Evolutionary conservation across 2,888 invertebrate genomes (phyloP).

Genomic region (Pseudococcus jackbeardsleyi): DNA sequence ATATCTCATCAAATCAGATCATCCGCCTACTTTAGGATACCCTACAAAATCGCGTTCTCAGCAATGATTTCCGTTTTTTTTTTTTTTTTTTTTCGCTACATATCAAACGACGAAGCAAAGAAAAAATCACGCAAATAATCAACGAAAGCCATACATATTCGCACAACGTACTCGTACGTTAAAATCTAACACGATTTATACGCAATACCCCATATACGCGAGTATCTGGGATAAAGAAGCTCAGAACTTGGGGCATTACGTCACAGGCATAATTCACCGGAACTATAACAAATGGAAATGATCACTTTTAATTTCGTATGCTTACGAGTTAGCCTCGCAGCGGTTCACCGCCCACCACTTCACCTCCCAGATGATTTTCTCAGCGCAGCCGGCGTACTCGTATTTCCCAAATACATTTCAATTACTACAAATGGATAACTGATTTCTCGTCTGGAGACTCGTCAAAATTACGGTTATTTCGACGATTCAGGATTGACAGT

Average conservation of each 20-base stretch:
- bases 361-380: not conserved
- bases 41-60: not conserved
- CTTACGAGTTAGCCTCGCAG: constrained; percentile 14
- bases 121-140: not conserved
- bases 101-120: not conserved
- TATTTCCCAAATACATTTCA: not conserved
- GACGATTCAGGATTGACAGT: not conserved
- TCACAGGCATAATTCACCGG: constrained; percentile 40
- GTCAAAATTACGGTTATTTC: not conserved
- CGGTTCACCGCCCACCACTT: not conserved
- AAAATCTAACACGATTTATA: constrained; percentile 17
- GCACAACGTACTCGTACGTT: not conserved
- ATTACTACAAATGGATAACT: not conserved
- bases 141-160: not conserved
- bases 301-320: constrained; percentile 55
- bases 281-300: constrained; percentile 51
- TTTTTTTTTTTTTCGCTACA: not conserved
- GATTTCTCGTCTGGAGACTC: not conserved
- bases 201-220: constrained; percentile 24
- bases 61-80: not conserved
- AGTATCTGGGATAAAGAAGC: constrained; percentile 38
- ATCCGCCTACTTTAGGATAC: not conserved
- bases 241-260: constrained; percentile 31
- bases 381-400: not conserved
- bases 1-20: not conserved